A percentile compares a stretch with the other conserved stretches of the same genome.
phyloP scores from a whole-genome alignment of 2,797 vertebrate genomes.

The Holocentrus rufus region DNA sequence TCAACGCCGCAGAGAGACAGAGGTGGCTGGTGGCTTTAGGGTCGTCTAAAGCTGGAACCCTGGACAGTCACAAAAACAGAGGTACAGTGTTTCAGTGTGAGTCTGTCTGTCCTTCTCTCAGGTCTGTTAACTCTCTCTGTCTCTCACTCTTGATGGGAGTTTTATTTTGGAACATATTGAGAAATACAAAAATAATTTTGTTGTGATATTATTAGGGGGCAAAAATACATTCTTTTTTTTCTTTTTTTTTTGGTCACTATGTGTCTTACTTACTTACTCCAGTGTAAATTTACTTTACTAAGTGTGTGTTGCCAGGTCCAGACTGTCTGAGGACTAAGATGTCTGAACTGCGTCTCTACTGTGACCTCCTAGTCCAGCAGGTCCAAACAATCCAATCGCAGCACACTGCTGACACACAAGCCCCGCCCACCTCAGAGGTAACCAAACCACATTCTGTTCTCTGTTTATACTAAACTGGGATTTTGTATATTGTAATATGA shows the following conservation, averaged over 20 bases:
- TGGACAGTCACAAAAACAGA: conserved; percentile 92
- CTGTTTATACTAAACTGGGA: background rate
- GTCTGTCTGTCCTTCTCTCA: conserved; percentile 3
- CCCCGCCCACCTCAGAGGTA: conserved; percentile 88
- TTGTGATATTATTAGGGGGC: no score
- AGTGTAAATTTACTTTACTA: no score
- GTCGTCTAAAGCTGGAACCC: conserved; percentile 94
- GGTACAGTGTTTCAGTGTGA: conserved; percentile 70
- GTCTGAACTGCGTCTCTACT: conserved; percentile 98
- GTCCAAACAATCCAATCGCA: conserved; percentile 94
- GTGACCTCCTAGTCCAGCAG: conserved; percentile 96
- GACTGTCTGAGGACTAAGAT: conserved; percentile 98
- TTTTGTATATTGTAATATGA: no score
- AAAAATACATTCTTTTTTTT: background rate
- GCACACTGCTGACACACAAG: conserved; percentile 79
- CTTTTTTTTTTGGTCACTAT: no score
- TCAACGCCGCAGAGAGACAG: conserved; percentile 95
- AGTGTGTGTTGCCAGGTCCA: conserved; percentile 77
- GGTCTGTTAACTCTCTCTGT: no score
- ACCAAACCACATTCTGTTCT: background rate
- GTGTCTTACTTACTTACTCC: no score
- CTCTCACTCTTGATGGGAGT: no score
- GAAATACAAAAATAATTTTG: no score
- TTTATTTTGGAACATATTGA: no score
- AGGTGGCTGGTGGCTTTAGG: conserved; percentile 95